Evolutionary conservation across 2,888 invertebrate species (phyloP).

Genomic region (Choristoneura rosaceana): DNA sequence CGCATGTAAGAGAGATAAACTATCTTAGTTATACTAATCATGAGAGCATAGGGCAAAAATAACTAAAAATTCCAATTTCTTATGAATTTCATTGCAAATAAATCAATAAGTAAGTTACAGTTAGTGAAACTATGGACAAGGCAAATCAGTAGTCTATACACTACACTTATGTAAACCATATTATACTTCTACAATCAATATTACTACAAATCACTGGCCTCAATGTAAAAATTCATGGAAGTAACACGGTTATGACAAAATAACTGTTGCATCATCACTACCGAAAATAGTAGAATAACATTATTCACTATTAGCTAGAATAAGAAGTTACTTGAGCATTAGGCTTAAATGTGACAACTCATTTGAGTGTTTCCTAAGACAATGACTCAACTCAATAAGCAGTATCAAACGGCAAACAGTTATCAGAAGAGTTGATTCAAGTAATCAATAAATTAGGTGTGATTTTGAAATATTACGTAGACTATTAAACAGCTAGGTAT

Average conservation of each 20-base stretch:
- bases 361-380: not conserved
- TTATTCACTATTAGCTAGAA: conserved; percentile 14
- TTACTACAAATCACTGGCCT: conserved; percentile 15
- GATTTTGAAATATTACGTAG: not conserved
- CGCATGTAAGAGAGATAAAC: too few species aligned
- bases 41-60: too few species aligned
- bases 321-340: conserved; percentile 7
- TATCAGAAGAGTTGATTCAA: too few species aligned
- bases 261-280: not conserved
- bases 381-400: conserved; percentile 10
- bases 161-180: not conserved
- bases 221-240: not conserved
- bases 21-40: too few species aligned
- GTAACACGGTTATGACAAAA: not conserved
- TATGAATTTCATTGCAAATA: too few species aligned
- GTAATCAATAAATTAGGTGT: not conserved
- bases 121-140: too few species aligned
- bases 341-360: conserved; percentile 22
- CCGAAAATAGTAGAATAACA: conserved; percentile 1
- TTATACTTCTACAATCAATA: conserved; percentile 29
- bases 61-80: too few species aligned
- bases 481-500: too few species aligned
- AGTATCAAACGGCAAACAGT: too few species aligned
- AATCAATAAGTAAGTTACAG: too few species aligned
- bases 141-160: not conserved